These are phyloP conservation scores for Metaphire vulgaris DNA, from an alignment of 1,140 invertebrate genomes.

Conservation along the genomic window DNA sequence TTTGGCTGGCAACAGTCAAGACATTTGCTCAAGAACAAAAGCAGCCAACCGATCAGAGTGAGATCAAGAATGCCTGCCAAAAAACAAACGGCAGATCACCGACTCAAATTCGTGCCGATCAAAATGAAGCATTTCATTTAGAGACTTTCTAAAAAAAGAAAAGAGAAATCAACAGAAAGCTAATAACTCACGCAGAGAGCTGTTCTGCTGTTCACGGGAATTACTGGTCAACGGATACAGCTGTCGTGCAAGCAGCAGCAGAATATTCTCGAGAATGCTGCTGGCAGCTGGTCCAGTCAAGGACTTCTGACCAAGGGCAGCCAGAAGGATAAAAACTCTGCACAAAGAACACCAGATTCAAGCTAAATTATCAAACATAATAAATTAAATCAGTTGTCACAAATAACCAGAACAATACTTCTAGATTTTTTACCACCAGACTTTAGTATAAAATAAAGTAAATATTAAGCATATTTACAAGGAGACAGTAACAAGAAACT, in stretches of 20 bases:
- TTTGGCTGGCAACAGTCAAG: constrained; percentile 56
- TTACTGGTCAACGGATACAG: constrained; percentile 38
- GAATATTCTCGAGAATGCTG: constrained; percentile 47
- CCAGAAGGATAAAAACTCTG: constrained; percentile 77
- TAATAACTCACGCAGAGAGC: background rate
- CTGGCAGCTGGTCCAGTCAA: constrained; percentile 51
- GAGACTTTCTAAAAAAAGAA: background rate
- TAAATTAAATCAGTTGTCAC: no score
- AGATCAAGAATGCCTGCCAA: constrained; percentile 55
- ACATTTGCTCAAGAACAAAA: constrained; percentile 69
- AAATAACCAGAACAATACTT: no score
- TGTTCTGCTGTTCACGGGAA: background rate
- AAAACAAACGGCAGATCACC: constrained; percentile 12
- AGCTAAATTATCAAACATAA: no score
- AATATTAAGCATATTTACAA: no score
- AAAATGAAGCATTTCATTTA: constrained; percentile 3
- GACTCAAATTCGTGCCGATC: background rate
- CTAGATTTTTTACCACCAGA: no score
- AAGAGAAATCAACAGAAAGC: background rate
- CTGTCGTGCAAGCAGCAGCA: constrained; percentile 44
- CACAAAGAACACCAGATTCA: no score
- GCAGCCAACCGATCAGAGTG: constrained; percentile 68
- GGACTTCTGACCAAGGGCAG: constrained; percentile 76
- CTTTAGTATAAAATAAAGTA: no score
- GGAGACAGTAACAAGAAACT: no score